Base-by-base conservation (phyloP, 2,113 vertebrate species). In the Riparia riparia region DNA sequence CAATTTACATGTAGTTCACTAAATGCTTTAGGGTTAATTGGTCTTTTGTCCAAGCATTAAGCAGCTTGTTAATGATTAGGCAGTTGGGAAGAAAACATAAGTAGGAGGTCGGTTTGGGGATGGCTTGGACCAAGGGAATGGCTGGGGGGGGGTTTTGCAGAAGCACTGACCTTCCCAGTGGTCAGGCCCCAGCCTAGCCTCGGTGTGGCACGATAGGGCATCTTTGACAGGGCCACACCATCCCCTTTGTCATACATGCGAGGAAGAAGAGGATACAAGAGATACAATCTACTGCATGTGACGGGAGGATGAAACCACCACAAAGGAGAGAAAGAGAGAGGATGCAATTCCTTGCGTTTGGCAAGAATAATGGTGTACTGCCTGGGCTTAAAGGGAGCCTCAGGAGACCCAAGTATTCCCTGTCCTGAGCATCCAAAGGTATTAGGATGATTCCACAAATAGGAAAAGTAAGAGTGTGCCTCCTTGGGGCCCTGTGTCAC, bases 41-140 rank as follows among this genome's bases (percentile, higher is more conserved):
- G 93, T 81, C 95, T 94, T 98, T 96, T 97, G 87, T 86, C 56
- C 56, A 20, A 17, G 47, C 85, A 97, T 97, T 98, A 97, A 98
- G 96, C 54, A 98, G 94, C 77, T 96, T 96, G 98, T 98, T 98
- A 98, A 98, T 97, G 96, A 98, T 98, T 98, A 98, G 97, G 93
- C 94, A 95, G 63, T 13, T 51, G 45, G 72, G 44, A 82, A 92
- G 93, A 64, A 96, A 97, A 95, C 93, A 71, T 94, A 89, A 88
- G 96, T 50, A 66, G 70, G 95, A 97, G 97, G 97, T 97, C 83
- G 88, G 93, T 93, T 82, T 57, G 84, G 76, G 74, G 96, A 93
- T 92, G 96, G 93, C 92, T 94, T 74, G 72, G 82, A 76, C 85
- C 20, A 2, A 74, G 69, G 41, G 88, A 94, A 95, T 14, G 60